These are phyloP conservation scores for Melanogrammus aeglefinus DNA, from an alignment of 2,797 vertebrate species.

Conservation along the genomic window DNA sequence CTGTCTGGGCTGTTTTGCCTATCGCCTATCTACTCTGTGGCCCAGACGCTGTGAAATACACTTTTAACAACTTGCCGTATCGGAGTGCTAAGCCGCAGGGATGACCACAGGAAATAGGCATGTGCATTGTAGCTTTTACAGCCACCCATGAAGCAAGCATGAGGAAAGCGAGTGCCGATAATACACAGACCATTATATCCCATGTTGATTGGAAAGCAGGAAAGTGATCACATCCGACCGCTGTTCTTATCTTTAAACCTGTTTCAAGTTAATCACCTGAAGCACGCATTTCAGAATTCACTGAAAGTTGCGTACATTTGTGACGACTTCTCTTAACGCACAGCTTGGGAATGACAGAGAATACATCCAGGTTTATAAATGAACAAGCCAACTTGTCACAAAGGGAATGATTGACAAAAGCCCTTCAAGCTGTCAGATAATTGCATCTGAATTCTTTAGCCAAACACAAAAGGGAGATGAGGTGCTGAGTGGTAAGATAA, in stretches of 20 bases:
- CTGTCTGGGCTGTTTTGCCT: slow-evolving; percentile 42
- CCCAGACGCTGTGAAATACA: slow-evolving; percentile 33
- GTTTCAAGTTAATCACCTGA: background rate
- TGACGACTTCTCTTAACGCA: slow-evolving; percentile 21
- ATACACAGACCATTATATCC: background rate
- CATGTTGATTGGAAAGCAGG: too few relatives aligned
- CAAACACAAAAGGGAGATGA: slow-evolving; percentile 52
- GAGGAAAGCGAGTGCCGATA: background rate
- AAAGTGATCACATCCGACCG: background rate
- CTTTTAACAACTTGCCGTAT: slow-evolving; percentile 6
- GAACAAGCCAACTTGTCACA: slow-evolving; percentile 22
- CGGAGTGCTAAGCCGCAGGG: slow-evolving; percentile 15
- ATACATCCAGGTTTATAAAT: slow-evolving; percentile 34
- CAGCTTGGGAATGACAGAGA: slow-evolving; percentile 31
- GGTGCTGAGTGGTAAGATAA: slow-evolving; percentile 48
- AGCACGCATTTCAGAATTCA: background rate
- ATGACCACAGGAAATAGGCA: background rate
- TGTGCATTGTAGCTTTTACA: slow-evolving; percentile 9
- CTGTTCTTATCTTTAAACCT: too few relatives aligned
- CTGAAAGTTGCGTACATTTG: slow-evolving; percentile 1
- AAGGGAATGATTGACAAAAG: slow-evolving; percentile 43
- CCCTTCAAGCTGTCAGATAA: slow-evolving; percentile 43
- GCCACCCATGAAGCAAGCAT: background rate
- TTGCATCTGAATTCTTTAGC: slow-evolving; percentile 48
- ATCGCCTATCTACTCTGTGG: slow-evolving; percentile 40